phyloP scores from a whole-genome alignment of 2,888 invertebrate species.

The Acanthosepion esculentum region DNA sequence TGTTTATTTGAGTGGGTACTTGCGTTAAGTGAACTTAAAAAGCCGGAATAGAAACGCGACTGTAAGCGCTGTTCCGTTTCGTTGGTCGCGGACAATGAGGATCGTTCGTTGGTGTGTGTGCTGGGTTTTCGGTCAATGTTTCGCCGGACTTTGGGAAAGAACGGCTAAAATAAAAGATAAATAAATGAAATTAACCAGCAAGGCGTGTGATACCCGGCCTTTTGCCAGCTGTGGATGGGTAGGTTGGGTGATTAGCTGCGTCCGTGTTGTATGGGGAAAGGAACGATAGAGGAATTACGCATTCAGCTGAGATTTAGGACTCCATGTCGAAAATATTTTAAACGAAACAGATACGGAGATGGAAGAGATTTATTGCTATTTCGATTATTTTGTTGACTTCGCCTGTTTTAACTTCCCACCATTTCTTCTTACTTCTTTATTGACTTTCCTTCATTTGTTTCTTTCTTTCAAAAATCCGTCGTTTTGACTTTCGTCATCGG shows the following conservation, averaged over 20 bases:
- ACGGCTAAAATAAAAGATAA: conserved; percentile 18
- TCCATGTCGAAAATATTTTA: not conserved
- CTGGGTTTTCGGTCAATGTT: not conserved
- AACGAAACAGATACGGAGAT: not conserved
- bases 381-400: no score
- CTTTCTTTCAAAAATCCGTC: no score
- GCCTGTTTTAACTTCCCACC: no score
- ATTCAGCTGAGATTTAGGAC: not conserved
- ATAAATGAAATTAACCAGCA: not conserved
- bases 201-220: not conserved
- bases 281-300: not conserved
- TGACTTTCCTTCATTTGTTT: no score
- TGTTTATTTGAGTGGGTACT: not conserved
- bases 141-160: not conserved
- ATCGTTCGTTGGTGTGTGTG: not conserved
- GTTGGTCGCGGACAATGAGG: not conserved
- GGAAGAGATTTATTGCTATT: not conserved
- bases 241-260: not conserved
- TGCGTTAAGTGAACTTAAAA: conserved; percentile 2
- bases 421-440: no score
- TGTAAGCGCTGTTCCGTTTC: not conserved
- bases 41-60: not conserved
- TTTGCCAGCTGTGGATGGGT: not conserved
- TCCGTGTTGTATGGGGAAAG: not conserved
- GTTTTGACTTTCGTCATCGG: no score